phyloP scores from a whole-genome alignment of 2,888 invertebrate species.

The Papilio protenor region DNA sequence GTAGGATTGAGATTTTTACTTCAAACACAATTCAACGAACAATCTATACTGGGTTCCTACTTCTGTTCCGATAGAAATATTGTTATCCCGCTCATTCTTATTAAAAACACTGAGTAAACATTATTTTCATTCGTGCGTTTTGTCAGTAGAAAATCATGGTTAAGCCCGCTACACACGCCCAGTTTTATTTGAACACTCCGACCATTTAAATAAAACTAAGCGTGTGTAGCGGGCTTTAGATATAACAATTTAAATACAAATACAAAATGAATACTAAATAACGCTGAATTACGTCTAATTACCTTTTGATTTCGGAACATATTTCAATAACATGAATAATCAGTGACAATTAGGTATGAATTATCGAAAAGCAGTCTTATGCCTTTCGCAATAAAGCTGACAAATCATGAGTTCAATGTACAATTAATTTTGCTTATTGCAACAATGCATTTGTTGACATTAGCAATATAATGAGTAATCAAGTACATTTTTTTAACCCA shows the following conservation, averaged over 20 bases:
- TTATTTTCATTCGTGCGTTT: no score
- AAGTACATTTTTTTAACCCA: background rate
- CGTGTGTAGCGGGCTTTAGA: background rate
- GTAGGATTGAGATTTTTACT: no score
- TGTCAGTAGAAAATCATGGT: background rate
- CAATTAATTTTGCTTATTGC: constrained; percentile 3
- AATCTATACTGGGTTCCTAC: no score
- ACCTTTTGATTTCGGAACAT: constrained; percentile 2
- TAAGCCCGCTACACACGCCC: no score
- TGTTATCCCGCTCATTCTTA: no score
- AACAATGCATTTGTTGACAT: background rate
- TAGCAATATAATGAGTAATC: constrained; percentile 22
- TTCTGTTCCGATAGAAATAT: no score
- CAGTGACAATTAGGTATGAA: background rate
- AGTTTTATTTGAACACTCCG: no score
- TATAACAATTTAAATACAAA: background rate
- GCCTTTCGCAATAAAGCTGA: background rate
- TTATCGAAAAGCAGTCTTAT: background rate
- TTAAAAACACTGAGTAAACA: no score
- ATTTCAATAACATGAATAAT: constrained; percentile 11
- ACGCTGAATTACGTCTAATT: constrained; percentile 15
- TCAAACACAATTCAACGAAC: no score
- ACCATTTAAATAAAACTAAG: no score
- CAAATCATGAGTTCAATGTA: background rate
- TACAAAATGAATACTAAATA: constrained; percentile 13